These are phyloP conservation scores for Sphinx pinastri DNA, from an alignment of 2,888 invertebrate species.

Conservation along the genomic window DNA sequence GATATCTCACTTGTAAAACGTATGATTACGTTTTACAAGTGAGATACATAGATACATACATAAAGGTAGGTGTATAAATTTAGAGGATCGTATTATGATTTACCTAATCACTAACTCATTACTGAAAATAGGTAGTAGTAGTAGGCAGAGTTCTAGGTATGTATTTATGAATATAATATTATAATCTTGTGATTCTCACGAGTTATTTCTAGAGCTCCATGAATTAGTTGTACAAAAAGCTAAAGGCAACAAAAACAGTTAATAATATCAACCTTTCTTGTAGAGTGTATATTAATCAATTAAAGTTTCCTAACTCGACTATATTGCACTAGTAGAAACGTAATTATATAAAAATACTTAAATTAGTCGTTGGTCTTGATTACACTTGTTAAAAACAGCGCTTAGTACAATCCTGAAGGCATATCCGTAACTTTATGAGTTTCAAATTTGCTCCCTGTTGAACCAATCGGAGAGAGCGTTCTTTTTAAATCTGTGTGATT, in stretches of 20 bases:
- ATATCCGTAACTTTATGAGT: slow-evolving; percentile 88
- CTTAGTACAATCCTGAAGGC: slow-evolving; percentile 88
- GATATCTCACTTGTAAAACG: no score
- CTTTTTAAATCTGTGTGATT: slow-evolving; percentile 77
- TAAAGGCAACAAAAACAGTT: no score
- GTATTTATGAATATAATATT: no score
- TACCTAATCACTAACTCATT: no score
- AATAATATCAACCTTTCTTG: not conserved
- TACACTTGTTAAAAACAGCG: slow-evolving; percentile 45
- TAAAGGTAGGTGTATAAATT: no score
- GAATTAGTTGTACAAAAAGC: not conserved
- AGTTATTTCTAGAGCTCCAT: not conserved
- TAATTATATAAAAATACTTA: slow-evolving; percentile 71
- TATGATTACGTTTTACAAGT: no score
- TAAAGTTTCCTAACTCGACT: slow-evolving; percentile 49
- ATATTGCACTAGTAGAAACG: slow-evolving; percentile 77
- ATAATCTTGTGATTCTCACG: no score
- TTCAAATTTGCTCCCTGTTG: slow-evolving; percentile 67
- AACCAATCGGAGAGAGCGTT: slow-evolving; percentile 69
- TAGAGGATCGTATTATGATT: no score
- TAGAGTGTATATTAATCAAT: not conserved
- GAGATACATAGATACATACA: no score
- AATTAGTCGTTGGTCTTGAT: slow-evolving; percentile 81
- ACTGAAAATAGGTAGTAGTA: no score
- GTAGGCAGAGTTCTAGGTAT: no score